phyloP scores from a whole-genome alignment of 2,113 vertebrate genomes.

The Picathartes gymnocephalus region DNA sequence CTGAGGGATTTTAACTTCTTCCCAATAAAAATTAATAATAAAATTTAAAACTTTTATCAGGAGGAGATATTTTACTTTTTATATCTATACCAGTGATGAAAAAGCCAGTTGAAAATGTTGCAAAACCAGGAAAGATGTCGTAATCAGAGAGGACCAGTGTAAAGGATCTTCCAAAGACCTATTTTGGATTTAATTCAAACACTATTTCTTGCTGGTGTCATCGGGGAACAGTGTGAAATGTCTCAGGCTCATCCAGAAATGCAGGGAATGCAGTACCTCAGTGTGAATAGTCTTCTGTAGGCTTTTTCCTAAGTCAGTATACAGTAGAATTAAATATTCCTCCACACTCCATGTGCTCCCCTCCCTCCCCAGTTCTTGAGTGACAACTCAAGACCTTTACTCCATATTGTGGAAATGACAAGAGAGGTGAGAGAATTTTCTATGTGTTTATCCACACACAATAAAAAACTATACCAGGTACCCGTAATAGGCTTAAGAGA shows the following conservation, averaged over 20 bases:
- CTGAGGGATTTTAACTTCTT: slow-evolving; percentile 63
- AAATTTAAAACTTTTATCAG: slow-evolving; percentile 65
- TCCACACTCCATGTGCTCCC: neutral
- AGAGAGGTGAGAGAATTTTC: neutral
- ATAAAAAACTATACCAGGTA: neutral
- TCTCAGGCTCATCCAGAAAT: neutral
- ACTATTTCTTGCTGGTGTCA: neutral
- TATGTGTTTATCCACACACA: neutral
- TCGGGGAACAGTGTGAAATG: neutral
- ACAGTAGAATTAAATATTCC: neutral
- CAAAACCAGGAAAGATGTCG: slow-evolving; percentile 63
- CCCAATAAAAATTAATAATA: slow-evolving; percentile 71
- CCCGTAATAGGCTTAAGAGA: neutral
- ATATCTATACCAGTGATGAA: slow-evolving; percentile 55
- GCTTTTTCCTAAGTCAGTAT: neutral
- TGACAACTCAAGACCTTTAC: neutral
- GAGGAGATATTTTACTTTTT: slow-evolving; percentile 64
- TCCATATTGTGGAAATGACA: neutral
- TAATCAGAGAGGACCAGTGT: slow-evolving; percentile 29
- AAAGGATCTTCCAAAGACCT: slow-evolving; percentile 51
- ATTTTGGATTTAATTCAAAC: slow-evolving; percentile 61
- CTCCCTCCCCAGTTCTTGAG: neutral
- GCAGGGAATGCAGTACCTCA: neutral
- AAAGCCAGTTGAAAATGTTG: slow-evolving; percentile 43
- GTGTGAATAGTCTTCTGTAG: neutral